These are phyloP conservation scores for Asarcornis scutulata DNA, from an alignment of 2,113 vertebrate species.

Conservation along the genomic window DNA sequence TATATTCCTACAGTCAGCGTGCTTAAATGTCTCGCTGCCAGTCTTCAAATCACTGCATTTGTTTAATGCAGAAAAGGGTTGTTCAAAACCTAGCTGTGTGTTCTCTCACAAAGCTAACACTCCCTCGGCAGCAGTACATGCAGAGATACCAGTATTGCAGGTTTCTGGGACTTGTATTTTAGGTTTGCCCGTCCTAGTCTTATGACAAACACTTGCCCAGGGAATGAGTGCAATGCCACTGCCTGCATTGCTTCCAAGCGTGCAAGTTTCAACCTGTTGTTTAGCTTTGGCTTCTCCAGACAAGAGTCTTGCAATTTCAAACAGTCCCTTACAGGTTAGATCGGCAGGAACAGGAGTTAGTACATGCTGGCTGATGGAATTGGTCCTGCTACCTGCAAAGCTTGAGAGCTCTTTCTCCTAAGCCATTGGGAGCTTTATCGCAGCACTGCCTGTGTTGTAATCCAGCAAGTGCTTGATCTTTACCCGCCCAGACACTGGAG, in stretches of 20 bases:
- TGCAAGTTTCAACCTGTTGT: conserved; percentile 34
- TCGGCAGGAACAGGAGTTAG: not conserved
- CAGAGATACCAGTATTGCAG: conserved; percentile 56
- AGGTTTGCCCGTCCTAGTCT: conserved; percentile 19
- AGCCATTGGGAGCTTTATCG: conserved; percentile 22
- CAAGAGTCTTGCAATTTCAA: not conserved
- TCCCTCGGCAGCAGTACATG: conserved; percentile 9
- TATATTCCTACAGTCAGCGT: not conserved
- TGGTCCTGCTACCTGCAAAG: not conserved
- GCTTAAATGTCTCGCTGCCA: not conserved
- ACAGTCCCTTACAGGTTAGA: not conserved
- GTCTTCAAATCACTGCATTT: not conserved
- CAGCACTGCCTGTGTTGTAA: conserved; percentile 20
- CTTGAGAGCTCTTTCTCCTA: not conserved
- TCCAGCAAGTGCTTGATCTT: conserved; percentile 33
- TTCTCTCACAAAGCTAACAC: not conserved
- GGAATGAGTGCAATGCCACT: not conserved
- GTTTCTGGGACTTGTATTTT: conserved; percentile 54
- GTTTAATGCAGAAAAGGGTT: not conserved
- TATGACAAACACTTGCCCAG: conserved; percentile 9
- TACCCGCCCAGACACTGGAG: conserved; percentile 31
- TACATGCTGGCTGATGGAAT: not conserved
- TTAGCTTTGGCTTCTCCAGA: not conserved
- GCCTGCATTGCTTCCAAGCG: not conserved
- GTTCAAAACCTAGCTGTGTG: not conserved